These are phyloP conservation scores for Silurus glanis DNA, from an alignment of 2,113 vertebrate species.

Conservation along the genomic window DNA sequence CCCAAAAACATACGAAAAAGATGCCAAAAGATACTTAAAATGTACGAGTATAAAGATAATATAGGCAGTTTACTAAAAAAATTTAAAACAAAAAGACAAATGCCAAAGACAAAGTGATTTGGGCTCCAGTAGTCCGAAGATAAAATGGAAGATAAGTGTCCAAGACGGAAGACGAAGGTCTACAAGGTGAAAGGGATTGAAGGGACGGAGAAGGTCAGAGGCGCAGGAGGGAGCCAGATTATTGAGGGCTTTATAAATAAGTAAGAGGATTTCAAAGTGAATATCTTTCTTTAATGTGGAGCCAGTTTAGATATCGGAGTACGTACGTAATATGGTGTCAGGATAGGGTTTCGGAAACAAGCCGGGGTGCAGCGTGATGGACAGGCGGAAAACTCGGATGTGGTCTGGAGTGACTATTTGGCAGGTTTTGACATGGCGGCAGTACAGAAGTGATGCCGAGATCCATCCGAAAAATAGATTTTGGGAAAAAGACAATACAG, in stretches of 20 bases:
- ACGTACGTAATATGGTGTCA: background rate
- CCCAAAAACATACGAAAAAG: background rate
- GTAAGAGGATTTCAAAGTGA: slow-evolving; percentile 28
- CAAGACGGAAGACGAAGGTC: background rate
- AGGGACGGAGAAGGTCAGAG: slow-evolving; percentile 18
- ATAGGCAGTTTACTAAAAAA: background rate
- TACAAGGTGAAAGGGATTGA: slow-evolving; percentile 8
- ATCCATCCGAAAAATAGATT: background rate
- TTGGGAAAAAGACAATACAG: background rate
- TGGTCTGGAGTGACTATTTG: too few relatives aligned
- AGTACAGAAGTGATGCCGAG: background rate
- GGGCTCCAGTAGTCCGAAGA: background rate
- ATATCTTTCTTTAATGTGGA: slow-evolving; percentile 12
- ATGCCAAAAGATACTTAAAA: background rate
- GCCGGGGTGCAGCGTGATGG: background rate
- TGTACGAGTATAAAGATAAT: background rate
- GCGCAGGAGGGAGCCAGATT: slow-evolving; percentile 14
- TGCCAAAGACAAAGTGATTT: background rate
- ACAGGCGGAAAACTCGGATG: background rate
- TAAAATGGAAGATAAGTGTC: background rate
- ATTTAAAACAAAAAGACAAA: too few relatives aligned
- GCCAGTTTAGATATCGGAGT: slow-evolving; percentile 11
- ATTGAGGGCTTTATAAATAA: slow-evolving; percentile 12
- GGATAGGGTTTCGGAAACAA: background rate
- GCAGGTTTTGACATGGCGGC: background rate